Evolutionary conservation across 37 sponge, comb jelly and placozoan genomes (phyloP).

Genomic region (Aphrocallistes beatrix): DNA sequence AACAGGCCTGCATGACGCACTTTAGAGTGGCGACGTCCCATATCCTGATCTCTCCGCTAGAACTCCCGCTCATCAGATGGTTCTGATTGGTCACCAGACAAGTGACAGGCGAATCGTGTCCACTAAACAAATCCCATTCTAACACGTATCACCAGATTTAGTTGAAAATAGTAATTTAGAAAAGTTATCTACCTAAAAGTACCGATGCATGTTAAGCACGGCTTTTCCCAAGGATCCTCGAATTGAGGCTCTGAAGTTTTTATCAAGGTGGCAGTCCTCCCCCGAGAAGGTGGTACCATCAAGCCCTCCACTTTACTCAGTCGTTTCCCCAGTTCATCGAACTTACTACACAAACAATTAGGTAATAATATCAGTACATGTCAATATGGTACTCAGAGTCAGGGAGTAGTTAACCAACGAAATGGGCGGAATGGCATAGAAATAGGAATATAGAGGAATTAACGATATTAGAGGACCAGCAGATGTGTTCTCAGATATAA

Average conservation of each 20-base stretch:
- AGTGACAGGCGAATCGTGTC: slow-evolving; percentile 1
- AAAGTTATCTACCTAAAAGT: not conserved
- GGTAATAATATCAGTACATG: too few relatives aligned
- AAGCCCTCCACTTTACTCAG: not conserved
- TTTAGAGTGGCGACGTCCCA: not conserved
- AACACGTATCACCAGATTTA: not conserved
- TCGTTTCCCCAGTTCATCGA: not conserved
- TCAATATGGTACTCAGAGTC: too few relatives aligned
- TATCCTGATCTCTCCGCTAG: not conserved
- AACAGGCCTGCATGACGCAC: not conserved
- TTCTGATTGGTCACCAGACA: not conserved
- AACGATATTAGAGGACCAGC: too few relatives aligned
- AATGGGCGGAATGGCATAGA: too few relatives aligned
- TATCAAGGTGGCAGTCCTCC: not conserved
- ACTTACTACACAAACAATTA: too few relatives aligned
- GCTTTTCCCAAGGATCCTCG: slow-evolving; percentile 14
- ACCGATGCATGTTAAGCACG: not conserved
- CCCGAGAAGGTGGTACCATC: not conserved
- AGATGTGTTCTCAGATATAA: too few relatives aligned
- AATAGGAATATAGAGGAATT: too few relatives aligned
- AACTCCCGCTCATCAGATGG: slow-evolving; percentile 7
- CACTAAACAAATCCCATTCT: not conserved
- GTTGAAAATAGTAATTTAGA: not conserved
- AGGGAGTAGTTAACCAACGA: too few relatives aligned
- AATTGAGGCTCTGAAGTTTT: not conserved